Conservation (phyloP, 2,113 vertebrate genomes). For the Hemicordylus capensis region DNA sequence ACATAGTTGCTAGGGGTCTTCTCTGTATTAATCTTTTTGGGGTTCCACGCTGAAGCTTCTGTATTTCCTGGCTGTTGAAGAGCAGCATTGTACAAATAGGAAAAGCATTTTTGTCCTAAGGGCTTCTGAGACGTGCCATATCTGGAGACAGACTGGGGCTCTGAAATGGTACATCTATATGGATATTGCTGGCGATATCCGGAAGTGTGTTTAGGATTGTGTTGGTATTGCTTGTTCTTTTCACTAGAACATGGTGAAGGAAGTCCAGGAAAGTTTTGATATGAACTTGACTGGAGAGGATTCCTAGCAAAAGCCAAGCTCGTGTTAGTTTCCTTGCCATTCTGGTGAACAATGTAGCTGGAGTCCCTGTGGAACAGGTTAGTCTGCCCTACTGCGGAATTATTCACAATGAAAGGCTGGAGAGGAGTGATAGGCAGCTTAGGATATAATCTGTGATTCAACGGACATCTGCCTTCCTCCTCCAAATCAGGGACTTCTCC, state of each 20-base stretch:
- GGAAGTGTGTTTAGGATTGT: neutral
- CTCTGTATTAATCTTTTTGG: slow-evolving; percentile 11
- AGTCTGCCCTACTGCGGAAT: slow-evolving; percentile 41
- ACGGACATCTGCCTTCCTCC: slow-evolving; percentile 2
- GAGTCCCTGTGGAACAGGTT: slow-evolving; percentile 28
- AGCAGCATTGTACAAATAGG: neutral
- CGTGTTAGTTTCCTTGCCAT: slow-evolving; percentile 23
- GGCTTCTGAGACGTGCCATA: neutral
- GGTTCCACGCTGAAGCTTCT: slow-evolving; percentile 5
- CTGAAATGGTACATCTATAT: neutral
- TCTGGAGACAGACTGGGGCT: neutral
- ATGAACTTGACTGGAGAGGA: neutral
- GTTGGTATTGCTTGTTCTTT: slow-evolving; percentile 3
- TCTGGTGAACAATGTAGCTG: slow-evolving; percentile 28
- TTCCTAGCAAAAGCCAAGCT: neutral
- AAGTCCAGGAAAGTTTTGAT: slow-evolving; percentile 10
- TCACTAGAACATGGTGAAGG: slow-evolving; percentile 1
- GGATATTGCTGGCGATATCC: neutral
- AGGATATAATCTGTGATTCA: neutral
- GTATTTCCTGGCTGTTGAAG: slow-evolving; percentile 3
- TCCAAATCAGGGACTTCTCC: slow-evolving; percentile 16
- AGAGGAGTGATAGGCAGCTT: neutral
- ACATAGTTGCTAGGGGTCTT: slow-evolving; percentile 46
- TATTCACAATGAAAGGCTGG: neutral
- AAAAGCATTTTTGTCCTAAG: neutral